Base-by-base conservation (phyloP, 2,888 invertebrate species). In the Poecilus cupreus region DNA sequence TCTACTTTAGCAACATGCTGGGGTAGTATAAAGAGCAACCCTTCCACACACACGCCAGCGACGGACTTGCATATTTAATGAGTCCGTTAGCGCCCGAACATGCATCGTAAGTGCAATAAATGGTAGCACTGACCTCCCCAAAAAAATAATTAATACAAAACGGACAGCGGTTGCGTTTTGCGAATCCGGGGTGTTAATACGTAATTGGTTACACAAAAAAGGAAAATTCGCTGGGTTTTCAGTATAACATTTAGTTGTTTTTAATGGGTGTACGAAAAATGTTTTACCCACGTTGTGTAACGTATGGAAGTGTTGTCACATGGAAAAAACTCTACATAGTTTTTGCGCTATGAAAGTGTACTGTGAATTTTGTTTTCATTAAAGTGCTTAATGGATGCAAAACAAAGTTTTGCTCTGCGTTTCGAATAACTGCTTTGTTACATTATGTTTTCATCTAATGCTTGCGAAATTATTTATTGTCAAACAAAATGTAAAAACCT, bases 261-360 rank as follows among this genome's bases (percentile, higher is more conserved):
- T 78, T 78, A 78, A 78, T 78, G 78, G 78, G 22, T 46, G 78
- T 78, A 78, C 64, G 60, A 60, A 77, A 77, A 77, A 77, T 77
- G 76, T 77, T 77, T 57, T 37, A 77, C 20, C 57, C 18, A 43
- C 68, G 49, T 70, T 37, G 20, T 18, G 46, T 79, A 37, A 70
- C 70, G 70, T 70, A 70, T 51, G 79, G 18, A 68, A 68, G 68
- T 64, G 68, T 79, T 24, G 43, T 46, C 60, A 32, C 26, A 46
- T 16, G 18, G 37, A 51, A 68, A 79, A 79, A 70, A 79, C 18
- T 70, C 32, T 18, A 79, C 79, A 79, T 49, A 70, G 68, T 68
- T 79, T 70, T 79, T 51, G 68, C 49, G 22, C 37, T 51, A 24
- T 18, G 39, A 72, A 22, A 72, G 43, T 72, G 57, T 39, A 37